A percentile compares a stretch with the other conserved stretches of the same genome.
phyloP scores from a whole-genome alignment of 2,888 invertebrate species.

The Lasioglossum vierecki region DNA sequence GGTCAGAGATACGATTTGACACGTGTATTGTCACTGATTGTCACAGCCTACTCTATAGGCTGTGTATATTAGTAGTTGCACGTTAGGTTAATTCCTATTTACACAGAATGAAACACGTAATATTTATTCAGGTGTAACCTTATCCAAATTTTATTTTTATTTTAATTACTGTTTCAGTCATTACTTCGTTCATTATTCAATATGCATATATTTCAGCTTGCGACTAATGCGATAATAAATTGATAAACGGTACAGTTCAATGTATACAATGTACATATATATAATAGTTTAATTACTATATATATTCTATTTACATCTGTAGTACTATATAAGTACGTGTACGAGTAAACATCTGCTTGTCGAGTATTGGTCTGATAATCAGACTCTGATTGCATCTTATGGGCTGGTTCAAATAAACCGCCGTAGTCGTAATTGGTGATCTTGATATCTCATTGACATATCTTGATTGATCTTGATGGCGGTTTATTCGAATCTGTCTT shows the following conservation, averaged over 20 bases:
- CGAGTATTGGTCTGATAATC: not conserved
- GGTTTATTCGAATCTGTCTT: conserved; percentile 1
- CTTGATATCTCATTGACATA: not conserved
- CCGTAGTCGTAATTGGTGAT: not conserved
- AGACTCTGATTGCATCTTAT: not conserved
- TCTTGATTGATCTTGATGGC: not conserved
- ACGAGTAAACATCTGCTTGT: not conserved
- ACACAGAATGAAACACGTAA: not conserved
- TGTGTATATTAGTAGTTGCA: not conserved
- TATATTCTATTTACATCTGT: not conserved
- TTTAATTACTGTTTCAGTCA: not conserved
- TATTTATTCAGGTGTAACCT: not conserved
- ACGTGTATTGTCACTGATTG: not conserved
- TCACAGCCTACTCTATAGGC: no score
- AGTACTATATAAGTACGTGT: not conserved
- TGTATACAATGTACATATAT: not conserved
- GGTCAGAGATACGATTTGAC: not conserved
- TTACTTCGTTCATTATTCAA: not conserved
- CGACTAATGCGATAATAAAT: not conserved
- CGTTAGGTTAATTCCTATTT: conserved; percentile 8
- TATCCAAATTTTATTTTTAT: not conserved
- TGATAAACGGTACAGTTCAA: not conserved
- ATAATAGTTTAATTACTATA: not conserved
- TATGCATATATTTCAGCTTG: not conserved
- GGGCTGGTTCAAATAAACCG: not conserved